Conservation (phyloP, 2,888 invertebrate genomes). For the Rhopalosiphum nymphaeae region DNA sequence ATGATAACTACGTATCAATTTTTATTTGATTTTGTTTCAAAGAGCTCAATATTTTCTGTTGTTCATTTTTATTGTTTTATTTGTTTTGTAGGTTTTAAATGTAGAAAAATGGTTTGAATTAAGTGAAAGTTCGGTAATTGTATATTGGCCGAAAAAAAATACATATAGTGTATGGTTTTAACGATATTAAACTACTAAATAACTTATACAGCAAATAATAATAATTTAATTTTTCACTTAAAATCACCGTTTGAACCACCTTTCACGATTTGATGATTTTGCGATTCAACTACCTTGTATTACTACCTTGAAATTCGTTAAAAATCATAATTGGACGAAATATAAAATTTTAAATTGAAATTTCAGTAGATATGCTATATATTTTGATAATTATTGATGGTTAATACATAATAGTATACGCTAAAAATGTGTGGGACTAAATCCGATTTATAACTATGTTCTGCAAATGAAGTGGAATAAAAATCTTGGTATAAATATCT, state of each 20-base stretch:
- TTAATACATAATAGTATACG: not conserved
- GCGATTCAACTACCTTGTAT: not conserved
- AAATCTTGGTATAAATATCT: not conserved
- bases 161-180: not conserved
- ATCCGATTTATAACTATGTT: not conserved
- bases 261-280: constrained; percentile 18
- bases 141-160: not conserved
- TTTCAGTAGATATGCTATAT: not conserved
- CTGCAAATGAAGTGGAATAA: not conserved
- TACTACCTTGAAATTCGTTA: not conserved
- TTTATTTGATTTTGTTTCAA: not conserved
- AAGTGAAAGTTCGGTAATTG: constrained; percentile 29
- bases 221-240: constrained; percentile 9
- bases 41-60: not conserved
- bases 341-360: not conserved
- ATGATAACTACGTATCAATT: not conserved
- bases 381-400: not conserved
- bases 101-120: constrained; percentile 6
- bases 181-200: not conserved
- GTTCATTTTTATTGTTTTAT: not conserved
- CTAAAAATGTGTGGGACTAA: not conserved
- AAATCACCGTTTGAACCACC: not conserved
- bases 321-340: not conserved
- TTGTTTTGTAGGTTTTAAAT: not conserved
- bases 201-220: not conserved